Evolutionary conservation across 1,140 invertebrate species (phyloP), one percentile per base, ranked within the genome.

Genomic region (Atta colombica): DNA sequence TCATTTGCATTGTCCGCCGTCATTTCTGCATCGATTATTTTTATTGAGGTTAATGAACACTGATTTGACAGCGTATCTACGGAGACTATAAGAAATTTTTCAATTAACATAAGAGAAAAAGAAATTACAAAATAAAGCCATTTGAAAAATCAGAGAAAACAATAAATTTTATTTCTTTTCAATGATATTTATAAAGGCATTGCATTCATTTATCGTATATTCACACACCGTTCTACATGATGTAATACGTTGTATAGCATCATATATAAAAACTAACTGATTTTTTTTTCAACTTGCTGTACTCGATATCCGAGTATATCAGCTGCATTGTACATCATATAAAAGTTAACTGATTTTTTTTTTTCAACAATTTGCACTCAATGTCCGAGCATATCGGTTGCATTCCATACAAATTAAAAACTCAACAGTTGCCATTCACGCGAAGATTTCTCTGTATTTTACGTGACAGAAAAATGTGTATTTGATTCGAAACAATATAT

Each of bases 381-480:
- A 61, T 16, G 21, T 49, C 16, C 18, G 55, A 14, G 49, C 14
- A 14, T 28, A n/a, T 60, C 39, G 25, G 55, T 6, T n/a, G 66
- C 45, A 55, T 21, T 84, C 35, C 72, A 25, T 61, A 84, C 80
- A 75, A 84, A 84, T 84, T 84, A 75, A 82, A 82, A 84, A 35
- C 68, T 82, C 68, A 28, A 74, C n/a, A 49, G 55, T 21, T 84
- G 14, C 31, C n/a, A 28, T 39, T 69, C 63, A 31, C 28, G 55
- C 68, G 55, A 74, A 84, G 74, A 75, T 84, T 75, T 61, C 14
- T 1, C 45, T 10, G n/a, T 49, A 74, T 82, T 82, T 82, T 61
- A 31, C 28, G 14, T 31, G 18, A n/a, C 49, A 25, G 14, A 49
- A 82, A 82, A 82, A 25, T 16, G 55, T 7, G 16, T n/a, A 49